phyloP scores from a whole-genome alignment of 2,113 vertebrate genomes.

The Odobenus rosmarus region DNA sequence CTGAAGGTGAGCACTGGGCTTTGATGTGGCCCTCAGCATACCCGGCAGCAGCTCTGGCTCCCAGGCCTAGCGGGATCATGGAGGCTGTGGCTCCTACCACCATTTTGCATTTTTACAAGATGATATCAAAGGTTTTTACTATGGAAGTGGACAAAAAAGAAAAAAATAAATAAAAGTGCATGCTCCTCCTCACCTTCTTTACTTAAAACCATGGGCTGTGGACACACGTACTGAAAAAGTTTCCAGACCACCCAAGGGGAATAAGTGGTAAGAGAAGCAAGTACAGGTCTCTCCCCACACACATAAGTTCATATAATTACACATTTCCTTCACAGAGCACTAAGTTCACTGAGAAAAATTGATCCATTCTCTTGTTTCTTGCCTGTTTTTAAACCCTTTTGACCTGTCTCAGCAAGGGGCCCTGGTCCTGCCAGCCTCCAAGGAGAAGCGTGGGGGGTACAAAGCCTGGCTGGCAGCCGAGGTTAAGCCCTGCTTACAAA shows the following conservation, averaged over 20 bases:
- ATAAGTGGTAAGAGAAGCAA: neutral
- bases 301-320: neutral
- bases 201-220: neutral
- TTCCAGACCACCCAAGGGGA: neutral
- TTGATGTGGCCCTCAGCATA: no score
- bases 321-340: slow-evolving; percentile 44
- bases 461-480: neutral
- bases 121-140: neutral
- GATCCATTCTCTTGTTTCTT: neutral
- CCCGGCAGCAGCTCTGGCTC: neutral
- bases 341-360: slow-evolving; percentile 53
- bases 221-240: neutral
- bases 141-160: neutral
- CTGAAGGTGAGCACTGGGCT: neutral
- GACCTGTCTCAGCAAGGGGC: slow-evolving; percentile 46
- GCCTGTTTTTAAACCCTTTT: slow-evolving; percentile 53
- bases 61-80: neutral
- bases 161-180: neutral
- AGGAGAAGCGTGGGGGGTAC: slow-evolving; percentile 27
- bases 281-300: neutral
- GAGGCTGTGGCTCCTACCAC: neutral
- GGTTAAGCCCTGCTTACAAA: slow-evolving; percentile 70
- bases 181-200: neutral
- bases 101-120: neutral
- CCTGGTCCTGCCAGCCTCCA: slow-evolving; percentile 9